Evolutionary conservation across 2,113 vertebrate genomes (phyloP), one percentile per base, ranked within the genome.

Genomic region (Gymnarchus niloticus): DNA sequence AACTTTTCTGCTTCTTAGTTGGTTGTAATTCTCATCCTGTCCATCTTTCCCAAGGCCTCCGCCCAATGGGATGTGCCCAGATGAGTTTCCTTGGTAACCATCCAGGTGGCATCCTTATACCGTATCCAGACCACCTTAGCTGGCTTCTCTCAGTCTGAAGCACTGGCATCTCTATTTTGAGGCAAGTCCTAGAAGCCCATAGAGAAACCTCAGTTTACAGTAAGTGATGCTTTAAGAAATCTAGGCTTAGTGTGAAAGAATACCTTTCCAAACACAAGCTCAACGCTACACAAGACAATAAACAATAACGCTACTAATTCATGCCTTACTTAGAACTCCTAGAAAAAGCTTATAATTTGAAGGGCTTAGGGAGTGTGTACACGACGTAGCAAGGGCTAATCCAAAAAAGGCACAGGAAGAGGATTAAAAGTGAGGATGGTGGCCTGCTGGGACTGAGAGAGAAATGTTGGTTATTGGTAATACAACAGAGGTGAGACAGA

Each of bases 401-500:
- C 81, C 81, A 57, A 6, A 54, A 52, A 41, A 83, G n/a, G 21
- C 52, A 83, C 33, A 44, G 82, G 80, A 54, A 59, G 82, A 59
- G 56, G 52, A 57, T 83, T 82, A 82, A 28, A 21, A 1, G 48
- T 25, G 80, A 1, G 49, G 51, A 54, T 82, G 10, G 17, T 10
- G 17, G 51, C n/a, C 44, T 28, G 77, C 19, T 46, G n/a, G 44
- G 6, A 51, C 44, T 51, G 80, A 19, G 33, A 46, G 14, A 57
- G 56, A 9, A 25, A 83, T 19, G 54, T 17, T 0, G 82, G 14
- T 59, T 59, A 48, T 17, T 19, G 82, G 28, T 59, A 59, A 59
- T 83, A 56, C n/a, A 57, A 83, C 37, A 44, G 54, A 83, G 44
- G 82, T n/a, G 80, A 37, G 80, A 82, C 54, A 37, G 37, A 25